Percentiles rank a stretch among this genome's conserved stretches.
Conservation (phyloP, 2,113 vertebrate genomes). For the Monopterus albus region DNA sequence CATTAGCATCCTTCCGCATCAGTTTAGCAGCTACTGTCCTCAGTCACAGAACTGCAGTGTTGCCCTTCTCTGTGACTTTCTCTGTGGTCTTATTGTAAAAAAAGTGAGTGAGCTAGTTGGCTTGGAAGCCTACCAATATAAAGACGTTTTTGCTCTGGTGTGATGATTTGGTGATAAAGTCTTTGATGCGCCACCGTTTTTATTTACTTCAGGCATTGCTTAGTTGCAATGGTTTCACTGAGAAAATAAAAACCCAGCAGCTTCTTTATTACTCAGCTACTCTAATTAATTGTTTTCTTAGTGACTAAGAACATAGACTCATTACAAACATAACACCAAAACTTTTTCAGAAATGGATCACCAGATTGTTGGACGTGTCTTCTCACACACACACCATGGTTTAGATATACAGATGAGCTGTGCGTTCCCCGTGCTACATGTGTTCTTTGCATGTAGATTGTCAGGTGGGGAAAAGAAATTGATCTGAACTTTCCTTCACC, state of each 20-base stretch:
- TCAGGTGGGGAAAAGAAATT: constrained; percentile 52
- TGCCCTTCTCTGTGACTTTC: too few species aligned
- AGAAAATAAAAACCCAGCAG: not conserved
- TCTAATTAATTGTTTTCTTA: constrained; percentile 2
- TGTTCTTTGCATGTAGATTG: constrained; percentile 17
- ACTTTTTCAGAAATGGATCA: not conserved
- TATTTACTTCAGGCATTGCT: not conserved
- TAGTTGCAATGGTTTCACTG: not conserved
- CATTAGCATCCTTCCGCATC: too few species aligned
- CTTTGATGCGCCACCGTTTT: too few species aligned
- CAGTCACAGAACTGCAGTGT: too few species aligned
- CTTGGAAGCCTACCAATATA: too few species aligned
- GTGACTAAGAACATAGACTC: not conserved
- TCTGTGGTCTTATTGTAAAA: too few species aligned
- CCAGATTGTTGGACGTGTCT: not conserved
- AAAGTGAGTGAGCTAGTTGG: too few species aligned
- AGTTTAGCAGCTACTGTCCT: too few species aligned
- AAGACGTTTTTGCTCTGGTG: too few species aligned
- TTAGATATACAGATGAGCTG: not conserved
- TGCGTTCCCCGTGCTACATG: constrained; percentile 14
- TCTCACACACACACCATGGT: not conserved
- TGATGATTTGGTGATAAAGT: too few species aligned
- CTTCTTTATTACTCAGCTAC: not conserved
- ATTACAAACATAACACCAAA: not conserved
- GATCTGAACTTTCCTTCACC: constrained; percentile 79